phyloP scores from a whole-genome alignment of 2,113 vertebrate genomes.

The Burhinus bistriatus region DNA sequence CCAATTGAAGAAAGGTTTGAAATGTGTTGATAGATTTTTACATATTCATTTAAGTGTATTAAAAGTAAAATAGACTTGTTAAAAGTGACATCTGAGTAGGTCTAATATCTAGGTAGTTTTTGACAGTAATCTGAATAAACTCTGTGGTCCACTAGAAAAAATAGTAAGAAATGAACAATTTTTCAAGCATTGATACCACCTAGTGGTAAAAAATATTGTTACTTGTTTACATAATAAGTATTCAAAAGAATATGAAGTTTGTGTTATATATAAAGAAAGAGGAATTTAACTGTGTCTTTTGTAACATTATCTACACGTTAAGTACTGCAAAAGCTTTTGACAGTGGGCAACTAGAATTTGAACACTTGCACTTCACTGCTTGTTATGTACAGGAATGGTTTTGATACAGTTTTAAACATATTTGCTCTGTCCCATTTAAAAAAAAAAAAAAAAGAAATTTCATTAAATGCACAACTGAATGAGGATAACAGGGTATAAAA shows the following conservation, averaged over 20 bases:
- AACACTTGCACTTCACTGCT: not conserved
- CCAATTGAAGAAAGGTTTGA: not conserved
- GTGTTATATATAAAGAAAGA: not conserved
- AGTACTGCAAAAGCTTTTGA: not conserved
- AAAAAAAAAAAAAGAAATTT: not conserved
- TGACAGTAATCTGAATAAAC: not conserved
- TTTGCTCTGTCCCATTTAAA: not conserved
- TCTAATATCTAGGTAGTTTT: not conserved
- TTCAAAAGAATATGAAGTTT: not conserved
- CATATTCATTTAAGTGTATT: not conserved
- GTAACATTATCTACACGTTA: not conserved
- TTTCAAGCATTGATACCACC: constrained; percentile 49
- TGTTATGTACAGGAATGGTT: not conserved
- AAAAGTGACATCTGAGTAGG: not conserved
- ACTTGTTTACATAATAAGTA: not conserved
- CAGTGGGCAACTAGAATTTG: not conserved
- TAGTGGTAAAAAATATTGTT: constrained; percentile 45
- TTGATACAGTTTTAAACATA: not conserved
- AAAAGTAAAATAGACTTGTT: not conserved
- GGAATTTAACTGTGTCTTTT: not conserved
- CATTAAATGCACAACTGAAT: not conserved
- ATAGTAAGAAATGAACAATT: not conserved
- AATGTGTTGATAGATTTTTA: constrained; percentile 20
- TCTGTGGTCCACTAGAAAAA: not conserved
- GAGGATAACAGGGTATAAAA: not conserved